Evolutionary conservation across 2,797 vertebrate genomes (phyloP).

Genomic region (Rhabdomys pumilio): DNA sequence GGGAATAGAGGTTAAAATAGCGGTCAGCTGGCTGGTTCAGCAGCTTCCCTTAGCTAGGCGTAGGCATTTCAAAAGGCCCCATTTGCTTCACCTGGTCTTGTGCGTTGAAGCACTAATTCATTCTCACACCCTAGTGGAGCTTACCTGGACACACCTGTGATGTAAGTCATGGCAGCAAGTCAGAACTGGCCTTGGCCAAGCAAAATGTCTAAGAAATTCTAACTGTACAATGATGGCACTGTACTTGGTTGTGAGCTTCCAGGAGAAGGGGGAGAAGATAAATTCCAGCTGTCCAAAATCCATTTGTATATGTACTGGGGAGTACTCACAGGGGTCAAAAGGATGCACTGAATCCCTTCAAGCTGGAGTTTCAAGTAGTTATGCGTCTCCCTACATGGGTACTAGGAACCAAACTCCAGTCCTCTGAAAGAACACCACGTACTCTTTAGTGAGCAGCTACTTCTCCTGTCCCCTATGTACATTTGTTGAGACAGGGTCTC

Average conservation of each 20-base stretch:
- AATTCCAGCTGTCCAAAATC: background rate
- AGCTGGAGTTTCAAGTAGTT: background rate
- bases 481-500: background rate
- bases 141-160: constrained; percentile 12
- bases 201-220: constrained; percentile 27
- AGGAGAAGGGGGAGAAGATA: background rate
- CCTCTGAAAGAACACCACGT: background rate
- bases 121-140: background rate
- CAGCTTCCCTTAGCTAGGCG: background rate
- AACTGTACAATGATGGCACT: background rate
- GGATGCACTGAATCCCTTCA: background rate
- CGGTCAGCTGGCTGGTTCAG: no score
- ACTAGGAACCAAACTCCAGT: background rate
- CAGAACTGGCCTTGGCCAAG: background rate
- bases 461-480: background rate
- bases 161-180: background rate
- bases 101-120: background rate
- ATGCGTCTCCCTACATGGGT: background rate
- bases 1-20: background rate
- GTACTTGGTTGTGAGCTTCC: background rate
- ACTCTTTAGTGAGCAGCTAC: background rate
- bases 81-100: background rate
- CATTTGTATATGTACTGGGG: background rate
- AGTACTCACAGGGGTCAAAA: no score
- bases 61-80: background rate